These are phyloP conservation scores for Malurus leucopterus DNA, from an alignment of 2,797 vertebrate species.

Conservation along the genomic window DNA sequence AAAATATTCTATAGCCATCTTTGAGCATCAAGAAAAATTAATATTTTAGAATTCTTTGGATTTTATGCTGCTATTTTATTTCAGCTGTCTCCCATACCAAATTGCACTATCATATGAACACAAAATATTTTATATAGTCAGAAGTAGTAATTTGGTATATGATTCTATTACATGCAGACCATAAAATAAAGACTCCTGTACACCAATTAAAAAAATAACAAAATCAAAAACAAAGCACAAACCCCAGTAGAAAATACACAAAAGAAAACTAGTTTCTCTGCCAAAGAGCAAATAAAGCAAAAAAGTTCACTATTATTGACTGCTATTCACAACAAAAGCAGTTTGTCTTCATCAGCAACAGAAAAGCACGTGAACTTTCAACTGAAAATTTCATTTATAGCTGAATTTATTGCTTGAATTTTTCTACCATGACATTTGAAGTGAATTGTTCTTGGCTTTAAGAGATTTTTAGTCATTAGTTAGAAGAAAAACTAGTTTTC, in stretches of 20 bases:
- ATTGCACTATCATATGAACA: neutral
- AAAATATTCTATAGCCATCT: slow-evolving; percentile 34
- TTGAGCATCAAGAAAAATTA: neutral
- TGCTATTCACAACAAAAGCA: neutral
- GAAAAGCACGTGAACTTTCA: neutral
- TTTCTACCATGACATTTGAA: neutral
- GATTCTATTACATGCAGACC: neutral
- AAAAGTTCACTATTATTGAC: neutral
- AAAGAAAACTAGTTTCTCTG: neutral
- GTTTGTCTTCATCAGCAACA: neutral
- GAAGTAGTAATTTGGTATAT: neutral
- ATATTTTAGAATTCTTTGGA: neutral
- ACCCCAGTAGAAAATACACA: neutral
- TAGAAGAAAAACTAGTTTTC: neutral
- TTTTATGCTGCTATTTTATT: neutral
- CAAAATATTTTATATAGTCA: neutral
- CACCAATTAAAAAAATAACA: neutral
- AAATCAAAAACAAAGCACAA: neutral
- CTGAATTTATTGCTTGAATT: neutral
- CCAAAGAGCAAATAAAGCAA: neutral
- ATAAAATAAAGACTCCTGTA: neutral
- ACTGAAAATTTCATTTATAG: neutral
- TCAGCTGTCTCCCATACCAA: neutral
- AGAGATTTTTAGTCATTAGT: neutral
- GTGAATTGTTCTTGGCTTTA: neutral